Base-by-base conservation (phyloP, 1,140 invertebrate genomes). In the Augochlora pura region DNA sequence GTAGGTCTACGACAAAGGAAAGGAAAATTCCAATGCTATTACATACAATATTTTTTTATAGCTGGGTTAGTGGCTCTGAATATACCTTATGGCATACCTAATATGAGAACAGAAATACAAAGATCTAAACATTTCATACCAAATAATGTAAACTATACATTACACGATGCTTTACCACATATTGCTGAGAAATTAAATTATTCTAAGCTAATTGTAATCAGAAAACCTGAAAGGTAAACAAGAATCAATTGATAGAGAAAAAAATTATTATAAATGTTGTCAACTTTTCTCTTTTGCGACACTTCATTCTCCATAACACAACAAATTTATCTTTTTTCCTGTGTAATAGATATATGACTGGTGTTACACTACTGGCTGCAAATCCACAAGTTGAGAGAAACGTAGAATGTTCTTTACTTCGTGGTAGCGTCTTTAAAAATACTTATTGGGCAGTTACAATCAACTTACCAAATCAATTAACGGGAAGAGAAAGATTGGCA, bases 1-100 rank as follows among this genome's bases (percentile, higher is more conserved):
- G 91, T 90, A 57, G 65, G 57, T 52, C 16, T 52, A 52, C 6
- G 18, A 65, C 23, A 42, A 18, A n/a, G 49, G 27, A 12, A 7
- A 18, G 25, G 9, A 0, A 25, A 6, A 18, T 66, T 14, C 67
- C 12, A 62, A 32, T 63, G 21, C 65, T 27, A 52, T 69, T 62
- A 71, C 52, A 73, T 75, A 14, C n/a, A 23, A 78, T 65, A n/a
- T 70, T 64, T 7, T 57, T 64, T 88, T 87, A 21, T 52, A 93
- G 92, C 90, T 87, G 93, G 91, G 57, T 63, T 93, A 23, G 83
- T 93, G 59, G 91, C 77, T 14, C 54, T 93, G 62, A 93, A 93
- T 78, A 93, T 93, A 86, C 93, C 93, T 7, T 93, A 92, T 80
- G 93, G 93, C 42, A 91, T 93, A 75, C 39, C 88, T 18, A 12